Base-by-base conservation (phyloP, 1,140 invertebrate genomes). In the Cyrtorhinus lividipennis region DNA sequence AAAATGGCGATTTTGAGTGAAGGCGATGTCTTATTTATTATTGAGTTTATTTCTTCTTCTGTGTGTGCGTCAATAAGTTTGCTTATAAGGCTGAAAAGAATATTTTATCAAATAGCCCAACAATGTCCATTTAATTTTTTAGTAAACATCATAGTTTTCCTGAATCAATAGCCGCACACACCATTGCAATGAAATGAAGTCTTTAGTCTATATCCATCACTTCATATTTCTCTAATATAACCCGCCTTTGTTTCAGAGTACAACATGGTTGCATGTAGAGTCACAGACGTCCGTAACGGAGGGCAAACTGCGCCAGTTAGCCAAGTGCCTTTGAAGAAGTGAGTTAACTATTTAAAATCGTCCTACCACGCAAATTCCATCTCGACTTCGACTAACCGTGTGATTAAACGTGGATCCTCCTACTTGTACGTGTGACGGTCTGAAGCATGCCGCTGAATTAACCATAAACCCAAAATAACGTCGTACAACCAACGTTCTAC, bases 241-340 rank as follows among this genome's bases (percentile, higher is more conserved):
- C n/a, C n/a, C n/a, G n/a, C 30, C 5, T 38, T 38, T 10, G 8
- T 65, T 88, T 76, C 84, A 94, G 92, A 90, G 78, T 95, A 95
- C 83, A 94, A 92, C 79, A 92, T 94, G 90, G 92, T 95, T 80
- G 88, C 91, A 75, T 92, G 90, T 83, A 84, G 91, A 74, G 86
- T 93, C 73, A 90, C 90, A 69, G 91, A 95, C 75, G 82, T 89
- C 68, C 84, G 90, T 76, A 91, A 90, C 75, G 90, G 88, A 73
- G 75, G 87, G 76, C 79, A 86, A 79, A 76, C 83, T 79, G 79
- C 84, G 76, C 63, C 65, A n/a, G 88, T 88, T 78, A 91, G 89
- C 85, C 90, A 92, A 88, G 90, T 93, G 86, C 89, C 91, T 88
- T 90, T 92, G 82, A 94, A 93, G 85, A 94, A 92, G 91, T 95